Percentiles rank a stretch among this genome's conserved stretches.
Conservation (phyloP, 1,140 invertebrate species). For the Euglossa dilemma region DNA sequence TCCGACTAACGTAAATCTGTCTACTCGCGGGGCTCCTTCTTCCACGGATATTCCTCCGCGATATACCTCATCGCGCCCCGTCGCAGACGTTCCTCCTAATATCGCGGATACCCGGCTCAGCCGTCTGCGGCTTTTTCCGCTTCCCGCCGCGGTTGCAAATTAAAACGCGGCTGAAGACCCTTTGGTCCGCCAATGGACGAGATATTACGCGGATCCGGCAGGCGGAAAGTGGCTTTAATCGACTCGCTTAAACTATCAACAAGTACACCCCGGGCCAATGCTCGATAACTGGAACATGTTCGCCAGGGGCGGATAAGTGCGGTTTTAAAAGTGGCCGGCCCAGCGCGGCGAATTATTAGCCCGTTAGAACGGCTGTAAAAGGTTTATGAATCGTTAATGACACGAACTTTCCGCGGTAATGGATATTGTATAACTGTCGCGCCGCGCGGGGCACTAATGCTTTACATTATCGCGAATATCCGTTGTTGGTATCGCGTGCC, state of each 20-base stretch:
- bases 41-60: background rate
- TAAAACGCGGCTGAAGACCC: background rate
- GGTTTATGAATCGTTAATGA: conserved; percentile 47
- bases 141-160: background rate
- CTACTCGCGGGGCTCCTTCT: background rate
- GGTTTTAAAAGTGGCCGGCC: conserved; percentile 13
- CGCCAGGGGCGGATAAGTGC: background rate
- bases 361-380: conserved; percentile 11
- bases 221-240: background rate
- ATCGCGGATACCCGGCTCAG: no score
- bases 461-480: conserved; percentile 15
- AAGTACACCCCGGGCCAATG: background rate
- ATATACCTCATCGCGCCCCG: no score
- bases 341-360: conserved; percentile 23
- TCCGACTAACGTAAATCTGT: background rate
- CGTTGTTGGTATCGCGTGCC: background rate
- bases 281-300: background rate
- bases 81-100: no score
- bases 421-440: conserved; percentile 33
- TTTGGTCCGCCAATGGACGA: no score
- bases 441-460: background rate
- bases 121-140: no score
- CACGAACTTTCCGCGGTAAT: conserved; percentile 31
- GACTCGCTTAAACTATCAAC: background rate
- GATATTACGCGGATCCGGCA: background rate